Evolutionary conservation across 2,797 vertebrate genomes (phyloP).

Genomic region (Oryzias dopingdopingensis): DNA sequence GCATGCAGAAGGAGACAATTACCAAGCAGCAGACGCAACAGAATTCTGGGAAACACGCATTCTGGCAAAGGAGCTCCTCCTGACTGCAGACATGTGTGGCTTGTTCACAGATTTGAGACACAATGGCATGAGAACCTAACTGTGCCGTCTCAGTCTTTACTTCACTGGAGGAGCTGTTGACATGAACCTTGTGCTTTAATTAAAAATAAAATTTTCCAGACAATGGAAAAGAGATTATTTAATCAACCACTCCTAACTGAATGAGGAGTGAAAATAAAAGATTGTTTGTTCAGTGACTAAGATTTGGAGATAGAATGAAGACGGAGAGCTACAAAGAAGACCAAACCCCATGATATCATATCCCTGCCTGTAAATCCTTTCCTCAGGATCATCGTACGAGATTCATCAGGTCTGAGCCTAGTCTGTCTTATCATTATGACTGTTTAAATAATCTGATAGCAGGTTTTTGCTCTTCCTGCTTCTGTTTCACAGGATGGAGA

Average conservation of each 20-base stretch:
- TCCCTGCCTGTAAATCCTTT: conserved; percentile 54
- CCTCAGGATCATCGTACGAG: conserved; percentile 42
- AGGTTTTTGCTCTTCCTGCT: conserved; percentile 27
- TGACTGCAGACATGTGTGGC: conserved; percentile 29
- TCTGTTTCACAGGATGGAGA: neutral
- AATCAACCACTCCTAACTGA: conserved; percentile 67
- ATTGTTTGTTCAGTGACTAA: conserved; percentile 79
- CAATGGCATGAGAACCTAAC: conserved; percentile 38
- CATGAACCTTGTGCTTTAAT: conserved; percentile 58
- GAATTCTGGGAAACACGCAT: conserved; percentile 53
- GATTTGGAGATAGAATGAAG: conserved; percentile 68
- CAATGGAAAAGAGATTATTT: conserved; percentile 73
- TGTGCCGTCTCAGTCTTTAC: conserved; percentile 59
- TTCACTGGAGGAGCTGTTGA: conserved; percentile 57
- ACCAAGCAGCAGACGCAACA: conserved; percentile 46
- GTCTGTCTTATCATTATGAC: conserved; percentile 42
- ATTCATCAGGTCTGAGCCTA: conserved; percentile 55
- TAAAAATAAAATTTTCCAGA: conserved; percentile 66
- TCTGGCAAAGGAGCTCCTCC: conserved; percentile 37
- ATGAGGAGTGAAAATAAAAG: conserved; percentile 67
- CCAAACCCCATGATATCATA: conserved; percentile 78
- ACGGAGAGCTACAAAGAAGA: conserved; percentile 54
- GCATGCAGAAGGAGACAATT: conserved; percentile 44
- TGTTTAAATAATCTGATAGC: conserved; percentile 37
- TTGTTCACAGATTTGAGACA: conserved; percentile 35